These are phyloP conservation scores for Xylota segnis DNA, from an alignment of 2,888 invertebrate genomes.

Conservation along the genomic window DNA sequence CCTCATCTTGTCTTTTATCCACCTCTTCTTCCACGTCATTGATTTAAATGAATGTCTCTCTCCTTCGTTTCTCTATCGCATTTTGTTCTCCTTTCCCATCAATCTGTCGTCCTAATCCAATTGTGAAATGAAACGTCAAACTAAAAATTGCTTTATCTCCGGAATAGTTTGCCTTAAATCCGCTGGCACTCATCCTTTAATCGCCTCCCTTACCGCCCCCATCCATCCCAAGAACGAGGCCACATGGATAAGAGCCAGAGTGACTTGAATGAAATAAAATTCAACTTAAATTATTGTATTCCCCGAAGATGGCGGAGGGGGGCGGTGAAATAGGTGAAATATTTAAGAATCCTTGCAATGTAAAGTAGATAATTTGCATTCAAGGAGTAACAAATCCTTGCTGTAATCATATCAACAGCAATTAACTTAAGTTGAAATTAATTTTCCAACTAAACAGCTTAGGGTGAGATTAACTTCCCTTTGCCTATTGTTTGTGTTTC, in stretches of 20 bases:
- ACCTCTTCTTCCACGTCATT: slow-evolving; percentile 59
- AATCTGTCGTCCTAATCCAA: slow-evolving; percentile 69
- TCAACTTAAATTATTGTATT: neutral
- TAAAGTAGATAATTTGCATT: slow-evolving; percentile 8
- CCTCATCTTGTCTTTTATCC: slow-evolving; percentile 53
- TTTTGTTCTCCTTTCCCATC: slow-evolving; percentile 47
- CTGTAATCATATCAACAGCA: slow-evolving; percentile 18
- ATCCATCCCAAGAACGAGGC: neutral
- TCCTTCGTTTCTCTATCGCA: too few species aligned
- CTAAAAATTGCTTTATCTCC: slow-evolving; percentile 72
- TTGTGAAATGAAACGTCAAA: slow-evolving; percentile 76
- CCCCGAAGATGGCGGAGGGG: neutral
- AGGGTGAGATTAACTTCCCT: slow-evolving; percentile 3
- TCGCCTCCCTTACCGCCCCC: neutral
- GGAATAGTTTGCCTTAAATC: slow-evolving; percentile 46
- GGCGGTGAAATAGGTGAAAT: too few species aligned
- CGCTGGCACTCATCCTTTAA: slow-evolving; percentile 51
- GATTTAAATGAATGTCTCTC: slow-evolving; percentile 61
- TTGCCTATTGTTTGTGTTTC: neutral
- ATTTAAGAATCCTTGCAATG: neutral
- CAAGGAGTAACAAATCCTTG: slow-evolving; percentile 3
- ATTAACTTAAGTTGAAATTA: slow-evolving; percentile 44
- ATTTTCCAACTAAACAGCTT: slow-evolving; percentile 38
- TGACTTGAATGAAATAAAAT: slow-evolving; percentile 24
- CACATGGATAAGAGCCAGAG: neutral